phyloP scores from a whole-genome alignment of 2,113 vertebrate species.

The Cisticola juncidis region DNA sequence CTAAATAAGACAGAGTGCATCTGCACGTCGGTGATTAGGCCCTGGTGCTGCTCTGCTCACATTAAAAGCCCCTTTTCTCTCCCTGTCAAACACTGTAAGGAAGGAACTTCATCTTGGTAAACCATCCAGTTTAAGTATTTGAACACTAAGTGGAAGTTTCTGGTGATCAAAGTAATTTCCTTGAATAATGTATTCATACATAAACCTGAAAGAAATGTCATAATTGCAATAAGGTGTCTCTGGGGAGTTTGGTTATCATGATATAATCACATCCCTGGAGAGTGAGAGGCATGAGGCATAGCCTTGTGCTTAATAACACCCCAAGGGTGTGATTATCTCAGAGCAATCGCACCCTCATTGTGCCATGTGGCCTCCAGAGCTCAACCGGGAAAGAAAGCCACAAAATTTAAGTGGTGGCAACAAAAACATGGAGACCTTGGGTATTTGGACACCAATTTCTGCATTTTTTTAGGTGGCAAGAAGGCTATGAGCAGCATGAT shows the following conservation, averaged over 20 bases:
- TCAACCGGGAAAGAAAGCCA: not conserved
- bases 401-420: not conserved
- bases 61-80: constrained; percentile 28
- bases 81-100: constrained; percentile 52
- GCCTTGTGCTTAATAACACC: constrained; percentile 69
- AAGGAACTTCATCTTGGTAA: constrained; percentile 63
- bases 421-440: not conserved
- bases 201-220: constrained; percentile 73
- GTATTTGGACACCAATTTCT: not conserved
- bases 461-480: not conserved
- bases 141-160: constrained; percentile 71
- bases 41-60: not conserved
- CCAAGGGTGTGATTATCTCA: constrained; percentile 66
- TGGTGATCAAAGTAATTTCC: constrained; percentile 71
- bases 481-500: not conserved
- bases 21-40: not conserved
- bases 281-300: constrained; percentile 44
- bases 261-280: constrained; percentile 63
- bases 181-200: constrained; percentile 71
- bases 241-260: constrained; percentile 67
- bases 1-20: not conserved
- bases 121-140: constrained; percentile 67
- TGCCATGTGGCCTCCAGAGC: constrained; percentile 39
- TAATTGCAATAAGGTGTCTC: constrained; percentile 72
- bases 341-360: constrained; percentile 55